phyloP scores from a whole-genome alignment of 2,113 vertebrate genomes.

The Amphiprion percula region DNA sequence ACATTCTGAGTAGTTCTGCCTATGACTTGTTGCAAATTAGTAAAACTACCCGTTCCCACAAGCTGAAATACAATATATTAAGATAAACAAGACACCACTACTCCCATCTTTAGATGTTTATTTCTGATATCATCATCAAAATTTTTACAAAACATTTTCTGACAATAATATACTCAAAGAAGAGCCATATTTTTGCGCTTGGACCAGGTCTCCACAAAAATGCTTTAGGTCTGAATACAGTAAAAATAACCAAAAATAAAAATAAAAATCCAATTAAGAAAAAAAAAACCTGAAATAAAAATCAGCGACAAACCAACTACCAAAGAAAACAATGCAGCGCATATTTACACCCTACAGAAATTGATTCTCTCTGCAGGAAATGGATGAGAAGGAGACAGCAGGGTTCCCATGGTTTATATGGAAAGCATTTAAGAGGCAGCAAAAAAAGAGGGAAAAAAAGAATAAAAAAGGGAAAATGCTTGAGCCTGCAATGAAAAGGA shows the following conservation, averaged over 20 bases:
- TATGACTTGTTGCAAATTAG: neutral
- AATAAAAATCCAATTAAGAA: constrained; percentile 59
- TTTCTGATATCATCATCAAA: constrained; percentile 89
- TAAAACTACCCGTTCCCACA: neutral
- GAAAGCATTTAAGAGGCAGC: constrained; percentile 49
- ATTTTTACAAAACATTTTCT: constrained; percentile 90
- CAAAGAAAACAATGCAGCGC: constrained; percentile 81
- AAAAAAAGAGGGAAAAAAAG: constrained; percentile 1
- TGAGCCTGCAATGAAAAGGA: constrained; percentile 53
- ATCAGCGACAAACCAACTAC: constrained; percentile 79
- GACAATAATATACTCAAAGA: constrained; percentile 89
- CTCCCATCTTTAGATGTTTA: constrained; percentile 86
- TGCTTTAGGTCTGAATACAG: constrained; percentile 81
- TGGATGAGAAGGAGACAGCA: constrained; percentile 57
- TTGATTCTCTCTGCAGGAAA: constrained; percentile 70
- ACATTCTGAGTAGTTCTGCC: neutral
- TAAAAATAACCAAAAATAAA: constrained; percentile 74
- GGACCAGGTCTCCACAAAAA: constrained; percentile 85
- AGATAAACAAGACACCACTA: constrained; percentile 34
- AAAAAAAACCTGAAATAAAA: constrained; percentile 45
- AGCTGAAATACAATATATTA: neutral
- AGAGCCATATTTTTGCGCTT: constrained; percentile 86
- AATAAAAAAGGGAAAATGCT: constrained; percentile 12
- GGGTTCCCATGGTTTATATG: constrained; percentile 53
- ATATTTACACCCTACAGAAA: constrained; percentile 85